Base-by-base conservation (phyloP, 1,140 invertebrate species). In the Plectrocnemia conspersa region DNA sequence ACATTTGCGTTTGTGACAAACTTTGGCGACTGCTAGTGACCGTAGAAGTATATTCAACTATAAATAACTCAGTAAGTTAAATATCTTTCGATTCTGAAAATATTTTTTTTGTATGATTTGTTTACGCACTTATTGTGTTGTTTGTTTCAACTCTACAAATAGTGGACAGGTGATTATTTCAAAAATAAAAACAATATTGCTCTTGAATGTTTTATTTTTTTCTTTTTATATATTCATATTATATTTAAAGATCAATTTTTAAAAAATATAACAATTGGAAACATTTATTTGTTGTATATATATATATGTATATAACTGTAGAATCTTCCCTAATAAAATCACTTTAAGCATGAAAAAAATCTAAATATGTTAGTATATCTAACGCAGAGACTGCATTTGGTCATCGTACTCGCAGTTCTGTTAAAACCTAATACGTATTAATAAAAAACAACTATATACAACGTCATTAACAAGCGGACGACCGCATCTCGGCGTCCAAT, bases 381-480 rank as follows among this genome's bases (percentile, higher is more conserved):
- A 70, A 45, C 63, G 55, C 63, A 58, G 66, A 68, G 59, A 59
- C 59, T 65, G 47, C 64, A 65, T 66, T 73, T 73, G 69, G 68
- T 74, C 71, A 73, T 71, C 66, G 69, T 72, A 64, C 64, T 69
- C 60, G 66, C 65, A 71, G 70, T 64, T 64, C 64, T 64, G 54
- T 60, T 63, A 68, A 66, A 65, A 66, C 41, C 49, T 66, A 70
- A 68, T 67, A 66, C 64, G 19, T 27, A 41, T 41, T 21, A 42
- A 54, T 29, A 29, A 40, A 56, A 11, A 29, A 42, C 25, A 40
- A 24, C 18, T 36, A 52, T 52, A 10, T 52, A 36, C 32, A 48
- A 5, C 16, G 44, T 15, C 23, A 46, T 23, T 46, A 15, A 46
- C 22, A 46, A 27, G 23, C 22, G 16, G 11, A 6, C 35, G 35